Evolutionary conservation across 2,797 vertebrate genomes (phyloP).

Genomic region (Cheirogaleus major): DNA sequence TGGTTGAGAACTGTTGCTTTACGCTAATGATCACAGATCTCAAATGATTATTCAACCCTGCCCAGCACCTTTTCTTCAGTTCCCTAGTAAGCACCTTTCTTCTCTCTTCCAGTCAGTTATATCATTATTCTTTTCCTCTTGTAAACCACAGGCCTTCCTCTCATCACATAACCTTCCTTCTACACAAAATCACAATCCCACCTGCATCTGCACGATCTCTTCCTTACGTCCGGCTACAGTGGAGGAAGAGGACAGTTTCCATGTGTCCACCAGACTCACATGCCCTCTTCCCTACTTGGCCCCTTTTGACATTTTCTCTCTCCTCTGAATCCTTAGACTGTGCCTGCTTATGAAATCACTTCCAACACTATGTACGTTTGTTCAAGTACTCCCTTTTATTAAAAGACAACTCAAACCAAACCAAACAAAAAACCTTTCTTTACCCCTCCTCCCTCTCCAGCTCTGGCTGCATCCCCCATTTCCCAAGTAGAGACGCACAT

Average conservation of each 20-base stretch:
- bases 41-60: neutral
- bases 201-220: neutral
- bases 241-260: neutral
- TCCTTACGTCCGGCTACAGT: neutral
- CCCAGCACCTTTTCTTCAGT: neutral
- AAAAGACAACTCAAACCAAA: neutral
- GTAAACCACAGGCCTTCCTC: neutral
- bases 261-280: neutral
- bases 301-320: neutral
- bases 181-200: neutral
- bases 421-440: neutral
- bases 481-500: neutral
- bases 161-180: neutral
- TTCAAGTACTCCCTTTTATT: neutral
- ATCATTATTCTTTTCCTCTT: neutral
- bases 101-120: neutral
- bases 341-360: neutral
- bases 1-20: neutral
- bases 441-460: neutral
- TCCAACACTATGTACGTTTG: neutral
- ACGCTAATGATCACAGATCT: neutral
- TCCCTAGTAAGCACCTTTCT: neutral
- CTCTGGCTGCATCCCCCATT: neutral
- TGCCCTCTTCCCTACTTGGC: neutral
- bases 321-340: neutral